phyloP scores from a whole-genome alignment of 1,140 invertebrate species.

The Hylyphantes graminicola region DNA sequence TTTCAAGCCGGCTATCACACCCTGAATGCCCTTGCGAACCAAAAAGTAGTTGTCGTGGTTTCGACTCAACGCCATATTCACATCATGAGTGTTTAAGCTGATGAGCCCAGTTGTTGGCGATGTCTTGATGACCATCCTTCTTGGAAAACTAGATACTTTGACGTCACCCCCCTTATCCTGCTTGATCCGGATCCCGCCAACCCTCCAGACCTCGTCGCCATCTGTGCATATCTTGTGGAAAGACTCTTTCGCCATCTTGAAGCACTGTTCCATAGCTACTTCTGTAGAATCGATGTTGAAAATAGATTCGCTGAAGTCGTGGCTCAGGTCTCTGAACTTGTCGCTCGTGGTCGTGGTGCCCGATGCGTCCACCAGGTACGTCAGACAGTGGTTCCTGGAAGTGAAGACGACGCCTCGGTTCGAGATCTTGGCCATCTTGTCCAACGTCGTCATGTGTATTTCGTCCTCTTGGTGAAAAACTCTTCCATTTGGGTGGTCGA shows the following conservation, averaged over 20 bases:
- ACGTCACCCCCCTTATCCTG: constrained; percentile 50
- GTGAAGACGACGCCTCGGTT: constrained; percentile 90
- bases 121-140: neutral
- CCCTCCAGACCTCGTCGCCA: constrained; percentile 32
- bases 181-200: constrained; percentile 30
- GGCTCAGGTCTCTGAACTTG: constrained; percentile 82
- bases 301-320: constrained; percentile 72
- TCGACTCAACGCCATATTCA: constrained; percentile 21
- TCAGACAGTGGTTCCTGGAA: constrained; percentile 83
- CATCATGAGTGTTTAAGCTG: constrained; percentile 1
- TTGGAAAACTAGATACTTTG: constrained; percentile 4
- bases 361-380: constrained; percentile 85
- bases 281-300: too few species aligned
- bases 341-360: constrained; percentile 87
- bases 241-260: constrained; percentile 30
- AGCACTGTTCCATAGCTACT: constrained; percentile 1
- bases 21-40: neutral
- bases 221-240: constrained; percentile 24
- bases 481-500: constrained; percentile 84
- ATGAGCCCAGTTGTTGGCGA: constrained; percentile 37
- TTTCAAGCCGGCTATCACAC: constrained; percentile 22
- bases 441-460: constrained; percentile 67
- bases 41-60: constrained; percentile 44
- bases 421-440: constrained; percentile 82
- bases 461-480: constrained; percentile 85